Evolutionary conservation across 2,888 invertebrate species (phyloP), one percentile per base, ranked within the genome.

Genomic region (Actias luna): DNA sequence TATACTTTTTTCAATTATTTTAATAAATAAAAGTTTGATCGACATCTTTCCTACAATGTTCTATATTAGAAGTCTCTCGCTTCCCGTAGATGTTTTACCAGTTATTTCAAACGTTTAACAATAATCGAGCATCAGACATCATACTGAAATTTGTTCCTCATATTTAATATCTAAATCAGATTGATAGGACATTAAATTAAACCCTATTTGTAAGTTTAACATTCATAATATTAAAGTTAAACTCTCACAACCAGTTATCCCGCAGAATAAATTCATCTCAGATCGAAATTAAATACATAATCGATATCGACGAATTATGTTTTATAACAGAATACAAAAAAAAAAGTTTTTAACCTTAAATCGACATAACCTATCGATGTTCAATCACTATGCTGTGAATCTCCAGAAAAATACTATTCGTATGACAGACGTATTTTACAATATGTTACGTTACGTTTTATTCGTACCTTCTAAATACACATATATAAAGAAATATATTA

Each of bases 351-450:
- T 25, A 25, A 8, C 4, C 10, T 55, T 3, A n/a, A n/a, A 55
- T 22, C 55, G 55, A 55, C 29, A 29, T n/a, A 29, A 29, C 16
- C 55, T 55, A 55, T 55, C 55, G 55, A 55, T 16, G n/a, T n/a
- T 55, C 29, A 29, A 55, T 14, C 55, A 55, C 55, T 55, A 55
- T 27, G 29, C 12, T 22, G 12, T 55, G n/a, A 27, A 55, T 29
- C 55, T 55, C 55, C 55, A 55, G 55, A 55, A 55, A 29, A 55
- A n/a, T 55, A 55, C 29, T 55, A 8, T 55, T 55, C 4, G 5
- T 46, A 27, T 16, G 3, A 1, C 22, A 10, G 12, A 1, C n/a
- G n/a, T n/a, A n/a, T n/a, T n/a, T n/a, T n/a, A n/a, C n/a, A n/a
- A n/a, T n/a, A n/a, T n/a, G n/a, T n/a, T n/a, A n/a, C n/a, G n/a